Evolutionary conservation across 2,797 vertebrate species (phyloP).

Genomic region (Crocodylus rhombifer): DNA sequence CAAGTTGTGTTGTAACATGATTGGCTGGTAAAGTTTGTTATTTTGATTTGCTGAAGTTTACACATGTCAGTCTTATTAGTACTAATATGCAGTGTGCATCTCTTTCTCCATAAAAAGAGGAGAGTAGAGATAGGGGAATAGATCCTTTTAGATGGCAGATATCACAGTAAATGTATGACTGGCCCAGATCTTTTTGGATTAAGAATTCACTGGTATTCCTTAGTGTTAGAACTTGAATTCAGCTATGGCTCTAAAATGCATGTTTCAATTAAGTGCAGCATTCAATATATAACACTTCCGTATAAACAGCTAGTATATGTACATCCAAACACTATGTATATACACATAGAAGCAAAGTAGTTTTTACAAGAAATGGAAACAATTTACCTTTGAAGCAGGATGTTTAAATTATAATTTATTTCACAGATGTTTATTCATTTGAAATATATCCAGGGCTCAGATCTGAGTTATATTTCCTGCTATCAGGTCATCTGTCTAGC

Average conservation of each 20-base stretch:
- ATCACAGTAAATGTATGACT: conserved; percentile 54
- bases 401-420: neutral
- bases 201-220: conserved; percentile 67
- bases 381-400: neutral
- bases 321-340: conserved; percentile 17
- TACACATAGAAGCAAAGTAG: neutral
- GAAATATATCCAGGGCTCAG: neutral
- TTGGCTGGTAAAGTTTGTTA: neutral
- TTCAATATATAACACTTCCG: conserved; percentile 40
- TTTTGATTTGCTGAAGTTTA: neutral
- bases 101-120: neutral
- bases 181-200: conserved; percentile 65
- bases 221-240: conserved; percentile 72
- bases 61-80: neutral
- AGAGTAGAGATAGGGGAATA: neutral
- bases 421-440: neutral
- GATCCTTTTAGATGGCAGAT: conserved; percentile 57
- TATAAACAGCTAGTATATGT: conserved; percentile 57
- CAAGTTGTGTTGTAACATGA: neutral
- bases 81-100: neutral
- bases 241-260: conserved; percentile 63
- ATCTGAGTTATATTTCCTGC: neutral
- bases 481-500: neutral
- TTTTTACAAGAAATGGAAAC: neutral
- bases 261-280: conserved; percentile 63